phyloP scores from a whole-genome alignment of 2,113 vertebrate species.

The Crotalus horridus region DNA sequence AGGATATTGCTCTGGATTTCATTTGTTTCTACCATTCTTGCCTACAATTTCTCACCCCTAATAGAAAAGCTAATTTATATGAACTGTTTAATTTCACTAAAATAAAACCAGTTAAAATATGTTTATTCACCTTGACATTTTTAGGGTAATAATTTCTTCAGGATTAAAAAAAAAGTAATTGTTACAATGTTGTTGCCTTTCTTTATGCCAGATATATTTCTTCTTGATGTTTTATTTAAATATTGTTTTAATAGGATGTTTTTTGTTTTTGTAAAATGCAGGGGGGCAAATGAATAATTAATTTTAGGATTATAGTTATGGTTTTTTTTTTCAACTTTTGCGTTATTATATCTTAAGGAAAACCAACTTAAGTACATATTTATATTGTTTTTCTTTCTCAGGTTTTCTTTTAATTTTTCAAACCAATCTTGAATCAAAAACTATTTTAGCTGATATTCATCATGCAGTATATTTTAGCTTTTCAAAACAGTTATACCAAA shows the following conservation, averaged over 20 bases:
- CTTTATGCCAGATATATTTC: not conserved
- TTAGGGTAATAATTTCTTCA: not conserved
- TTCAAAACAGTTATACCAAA: not conserved
- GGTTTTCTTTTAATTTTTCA: not conserved
- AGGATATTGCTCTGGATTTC: not conserved
- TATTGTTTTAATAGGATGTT: not conserved
- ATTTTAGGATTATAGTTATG: not conserved
- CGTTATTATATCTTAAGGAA: not conserved
- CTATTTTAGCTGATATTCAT: not conserved
- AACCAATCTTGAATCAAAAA: not conserved
- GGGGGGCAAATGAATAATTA: too few species aligned
- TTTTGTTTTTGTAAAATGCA: not conserved
- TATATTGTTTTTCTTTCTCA: not conserved
- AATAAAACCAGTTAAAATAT: not conserved
- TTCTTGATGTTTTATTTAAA: not conserved
- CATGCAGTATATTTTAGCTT: not conserved
- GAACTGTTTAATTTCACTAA: not conserved
- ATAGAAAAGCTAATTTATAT: not conserved
- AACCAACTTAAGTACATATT: not conserved
- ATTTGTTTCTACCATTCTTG: not conserved
- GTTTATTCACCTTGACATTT: not conserved
- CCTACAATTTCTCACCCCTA: not conserved
- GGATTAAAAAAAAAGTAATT: not conserved
- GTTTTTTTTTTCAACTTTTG: not conserved
- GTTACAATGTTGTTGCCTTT: not conserved